Evolutionary conservation across 2,113 vertebrate genomes (phyloP).

Genomic region (Elephas maximus): DNA sequence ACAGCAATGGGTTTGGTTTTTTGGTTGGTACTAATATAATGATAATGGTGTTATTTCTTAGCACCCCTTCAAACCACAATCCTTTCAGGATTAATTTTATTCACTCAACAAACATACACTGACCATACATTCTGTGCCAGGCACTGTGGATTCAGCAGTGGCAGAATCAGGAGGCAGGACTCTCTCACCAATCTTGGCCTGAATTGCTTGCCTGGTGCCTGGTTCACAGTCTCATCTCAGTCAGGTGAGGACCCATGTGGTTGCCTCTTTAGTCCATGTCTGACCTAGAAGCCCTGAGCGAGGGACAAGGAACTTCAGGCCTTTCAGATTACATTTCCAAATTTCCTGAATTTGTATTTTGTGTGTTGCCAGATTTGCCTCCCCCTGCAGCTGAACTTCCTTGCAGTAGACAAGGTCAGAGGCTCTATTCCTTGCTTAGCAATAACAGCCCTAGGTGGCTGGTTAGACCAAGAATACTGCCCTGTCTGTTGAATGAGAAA

Average conservation of each 20-base stretch:
- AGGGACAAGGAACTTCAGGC: background rate
- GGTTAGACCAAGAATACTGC: background rate
- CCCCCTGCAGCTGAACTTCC: background rate
- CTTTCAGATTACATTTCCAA: background rate
- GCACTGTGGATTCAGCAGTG: background rate
- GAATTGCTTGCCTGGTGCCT: background rate
- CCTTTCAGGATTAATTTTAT: background rate
- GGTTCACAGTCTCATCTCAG: background rate
- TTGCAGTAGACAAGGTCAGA: background rate
- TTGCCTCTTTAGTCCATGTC: background rate
- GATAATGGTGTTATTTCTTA: background rate
- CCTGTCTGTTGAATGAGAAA: background rate
- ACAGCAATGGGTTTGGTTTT: no score
- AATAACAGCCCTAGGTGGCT: background rate
- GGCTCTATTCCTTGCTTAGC: accelerated
- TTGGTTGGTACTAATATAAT: background rate
- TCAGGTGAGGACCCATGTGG: background rate
- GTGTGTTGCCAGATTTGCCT: background rate
- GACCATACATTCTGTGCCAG: background rate
- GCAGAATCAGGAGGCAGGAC: background rate
- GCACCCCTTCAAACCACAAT: background rate
- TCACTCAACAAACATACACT: background rate
- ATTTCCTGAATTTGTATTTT: background rate
- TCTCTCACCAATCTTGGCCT: background rate
- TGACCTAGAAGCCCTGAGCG: background rate